phyloP scores from a whole-genome alignment of 2,888 invertebrate species.

The Fissipunctia ypsillon region DNA sequence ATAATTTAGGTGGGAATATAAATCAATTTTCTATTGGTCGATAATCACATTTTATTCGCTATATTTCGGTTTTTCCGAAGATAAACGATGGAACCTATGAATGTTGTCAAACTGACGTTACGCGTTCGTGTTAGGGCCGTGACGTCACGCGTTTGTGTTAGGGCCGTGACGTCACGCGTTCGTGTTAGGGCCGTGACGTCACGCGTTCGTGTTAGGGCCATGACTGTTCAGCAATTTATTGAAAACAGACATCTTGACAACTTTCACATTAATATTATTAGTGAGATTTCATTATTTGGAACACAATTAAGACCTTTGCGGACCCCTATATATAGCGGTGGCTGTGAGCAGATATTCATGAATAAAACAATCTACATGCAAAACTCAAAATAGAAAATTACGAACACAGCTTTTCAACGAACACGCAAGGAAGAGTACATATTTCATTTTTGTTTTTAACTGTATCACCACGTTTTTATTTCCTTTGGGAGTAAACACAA shows the following conservation, averaged over 20 bases:
- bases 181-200: too few relatives aligned
- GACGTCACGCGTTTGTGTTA: too few relatives aligned
- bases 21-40: too few relatives aligned
- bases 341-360: background rate
- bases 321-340: background rate
- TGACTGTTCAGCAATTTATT: background rate
- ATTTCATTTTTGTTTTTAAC: slow-evolving; percentile 57
- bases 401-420: slow-evolving; percentile 24
- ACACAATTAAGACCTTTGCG: background rate
- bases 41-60: too few relatives aligned
- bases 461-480: slow-evolving; percentile 45
- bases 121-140: too few relatives aligned
- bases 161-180: too few relatives aligned
- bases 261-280: background rate
- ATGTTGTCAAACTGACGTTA: too few relatives aligned
- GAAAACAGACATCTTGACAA: background rate
- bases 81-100: too few relatives aligned
- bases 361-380: slow-evolving; percentile 22
- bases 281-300: background rate
- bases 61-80: too few relatives aligned
- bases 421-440: slow-evolving; percentile 23
- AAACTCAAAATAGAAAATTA: slow-evolving; percentile 29
- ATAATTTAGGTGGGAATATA: too few relatives aligned
- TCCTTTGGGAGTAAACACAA: slow-evolving; percentile 56
- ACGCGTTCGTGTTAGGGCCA: too few relatives aligned